Percentiles rank a stretch among this genome's conserved stretches.
Conservation (phyloP, 2,888 invertebrate genomes). For the Galeopsomyia nigrocyanea region DNA sequence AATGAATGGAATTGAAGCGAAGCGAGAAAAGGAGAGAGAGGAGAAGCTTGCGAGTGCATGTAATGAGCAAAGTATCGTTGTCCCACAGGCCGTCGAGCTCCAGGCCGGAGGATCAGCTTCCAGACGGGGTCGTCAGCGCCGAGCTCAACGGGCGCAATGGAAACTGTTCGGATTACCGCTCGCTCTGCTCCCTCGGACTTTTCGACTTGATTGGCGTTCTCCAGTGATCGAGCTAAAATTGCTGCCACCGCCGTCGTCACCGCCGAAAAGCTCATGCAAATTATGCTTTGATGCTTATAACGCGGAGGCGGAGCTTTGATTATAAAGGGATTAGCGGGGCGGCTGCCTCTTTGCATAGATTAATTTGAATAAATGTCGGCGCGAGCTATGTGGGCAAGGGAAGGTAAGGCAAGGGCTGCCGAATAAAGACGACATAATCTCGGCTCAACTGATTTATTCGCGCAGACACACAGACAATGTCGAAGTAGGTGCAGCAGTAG, state of each 20-base stretch:
- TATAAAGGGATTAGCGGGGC: constrained; percentile 28
- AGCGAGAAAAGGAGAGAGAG: not conserved
- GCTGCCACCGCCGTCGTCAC: too few species aligned
- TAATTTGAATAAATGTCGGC: constrained; percentile 27
- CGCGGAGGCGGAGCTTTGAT: not conserved
- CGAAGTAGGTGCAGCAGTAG: not conserved
- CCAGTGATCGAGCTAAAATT: constrained; percentile 66
- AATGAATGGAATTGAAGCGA: not conserved
- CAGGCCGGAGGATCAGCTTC: constrained; percentile 70
- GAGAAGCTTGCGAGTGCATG: not conserved
- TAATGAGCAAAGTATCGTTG: not conserved
- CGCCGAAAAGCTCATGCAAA: constrained; percentile 7
- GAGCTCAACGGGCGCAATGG: constrained; percentile 71
- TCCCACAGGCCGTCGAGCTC: constrained; percentile 75
- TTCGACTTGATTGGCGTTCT: constrained; percentile 72
- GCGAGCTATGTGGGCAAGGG: too few species aligned
- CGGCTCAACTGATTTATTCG: constrained; percentile 18
- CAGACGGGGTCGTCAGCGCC: constrained; percentile 73
- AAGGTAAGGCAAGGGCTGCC: not conserved
- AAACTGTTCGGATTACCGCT: constrained; percentile 71
- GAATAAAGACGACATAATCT: constrained; percentile 19
- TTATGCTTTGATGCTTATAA: too few species aligned
- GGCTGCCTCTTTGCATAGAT: constrained; percentile 25
- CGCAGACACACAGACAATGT: not conserved
- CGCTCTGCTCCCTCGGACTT: constrained; percentile 72